Conservation (phyloP, 2,113 vertebrate species). For the Corythornis vintsioides region DNA sequence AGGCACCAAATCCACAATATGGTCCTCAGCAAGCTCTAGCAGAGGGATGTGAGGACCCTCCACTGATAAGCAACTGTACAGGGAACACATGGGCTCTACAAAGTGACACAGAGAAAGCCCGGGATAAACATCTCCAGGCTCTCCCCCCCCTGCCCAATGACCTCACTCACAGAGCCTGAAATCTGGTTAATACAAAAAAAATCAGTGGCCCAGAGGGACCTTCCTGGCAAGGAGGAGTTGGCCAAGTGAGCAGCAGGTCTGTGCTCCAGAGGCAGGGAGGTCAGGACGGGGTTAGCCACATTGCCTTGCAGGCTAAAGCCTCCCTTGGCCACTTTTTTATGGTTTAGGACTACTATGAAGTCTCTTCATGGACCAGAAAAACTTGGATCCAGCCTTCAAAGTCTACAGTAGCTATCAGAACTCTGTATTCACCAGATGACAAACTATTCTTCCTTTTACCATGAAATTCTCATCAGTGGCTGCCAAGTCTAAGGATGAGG, state of each 20-base stretch:
- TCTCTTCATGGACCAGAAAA: not conserved
- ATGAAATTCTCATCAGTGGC: rapidly evolving
- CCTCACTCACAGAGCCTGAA: not conserved
- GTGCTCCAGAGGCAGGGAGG: not conserved
- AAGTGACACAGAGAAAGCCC: rapidly evolving
- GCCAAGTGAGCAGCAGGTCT: not conserved
- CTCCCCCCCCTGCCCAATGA: not conserved
- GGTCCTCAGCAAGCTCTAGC: not conserved
- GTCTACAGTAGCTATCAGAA: not conserved
- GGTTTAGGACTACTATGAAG: not conserved
- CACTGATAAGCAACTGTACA: rapidly evolving
- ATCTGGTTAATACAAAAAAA: not conserved
- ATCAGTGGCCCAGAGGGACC: not conserved
- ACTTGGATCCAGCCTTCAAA: not conserved
- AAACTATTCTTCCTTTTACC: not conserved
- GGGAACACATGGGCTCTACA: not conserved
- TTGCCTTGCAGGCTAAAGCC: not conserved
- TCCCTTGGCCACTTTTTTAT: not conserved
- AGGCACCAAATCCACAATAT: not conserved
- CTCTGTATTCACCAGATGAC: not conserved
- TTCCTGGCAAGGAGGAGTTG: not conserved
- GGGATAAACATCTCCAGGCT: not conserved
- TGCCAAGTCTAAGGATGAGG: not conserved
- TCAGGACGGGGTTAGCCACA: not conserved
- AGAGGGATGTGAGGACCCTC: not conserved